These are phyloP conservation scores for Mastigias papua DNA, from an alignment of 30 jellyfish, hydroid and myxozoan species.

Conservation along the genomic window DNA sequence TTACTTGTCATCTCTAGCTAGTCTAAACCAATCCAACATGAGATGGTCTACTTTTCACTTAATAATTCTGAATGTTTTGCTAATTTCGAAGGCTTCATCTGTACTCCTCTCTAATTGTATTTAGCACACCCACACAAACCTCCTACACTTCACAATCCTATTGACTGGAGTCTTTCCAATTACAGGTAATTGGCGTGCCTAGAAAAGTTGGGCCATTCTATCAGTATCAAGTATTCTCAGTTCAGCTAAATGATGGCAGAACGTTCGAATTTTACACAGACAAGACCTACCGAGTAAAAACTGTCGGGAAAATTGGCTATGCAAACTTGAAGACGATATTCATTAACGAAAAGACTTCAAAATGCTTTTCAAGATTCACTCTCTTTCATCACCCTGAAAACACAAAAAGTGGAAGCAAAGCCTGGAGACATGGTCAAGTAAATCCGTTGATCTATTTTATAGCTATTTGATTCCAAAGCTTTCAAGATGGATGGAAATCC, in stretches of 20 bases:
- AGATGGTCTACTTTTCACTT: too few relatives aligned
- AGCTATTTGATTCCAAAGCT: too few relatives aligned
- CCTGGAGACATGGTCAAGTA: constrained; percentile 51
- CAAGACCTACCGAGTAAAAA: constrained; percentile 43
- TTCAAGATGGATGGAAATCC: too few relatives aligned
- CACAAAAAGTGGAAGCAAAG: constrained; percentile 30
- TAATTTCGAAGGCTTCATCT: too few relatives aligned
- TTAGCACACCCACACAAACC: neutral
- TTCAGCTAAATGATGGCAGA: neutral
- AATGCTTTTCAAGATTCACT: constrained; percentile 44
- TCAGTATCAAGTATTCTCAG: constrained; percentile 22
- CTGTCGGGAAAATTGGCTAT: constrained; percentile 27
- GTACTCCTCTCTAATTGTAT: too few relatives aligned
- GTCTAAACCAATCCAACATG: too few relatives aligned
- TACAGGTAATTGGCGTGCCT: constrained; percentile 41
- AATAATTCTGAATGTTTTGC: too few relatives aligned
- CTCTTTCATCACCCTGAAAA: constrained; percentile 45
- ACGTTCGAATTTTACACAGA: constrained; percentile 16
- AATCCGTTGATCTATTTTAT: neutral
- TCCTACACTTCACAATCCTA: neutral
- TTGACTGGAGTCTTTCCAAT: neutral
- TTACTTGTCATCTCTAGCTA: too few relatives aligned
- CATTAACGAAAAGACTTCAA: constrained; percentile 38
- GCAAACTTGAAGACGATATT: constrained; percentile 48
- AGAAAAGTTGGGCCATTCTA: constrained; percentile 46